Conservation (phyloP, 92 coral and sea anemone species). For the Palythoa grandiflora region DNA sequence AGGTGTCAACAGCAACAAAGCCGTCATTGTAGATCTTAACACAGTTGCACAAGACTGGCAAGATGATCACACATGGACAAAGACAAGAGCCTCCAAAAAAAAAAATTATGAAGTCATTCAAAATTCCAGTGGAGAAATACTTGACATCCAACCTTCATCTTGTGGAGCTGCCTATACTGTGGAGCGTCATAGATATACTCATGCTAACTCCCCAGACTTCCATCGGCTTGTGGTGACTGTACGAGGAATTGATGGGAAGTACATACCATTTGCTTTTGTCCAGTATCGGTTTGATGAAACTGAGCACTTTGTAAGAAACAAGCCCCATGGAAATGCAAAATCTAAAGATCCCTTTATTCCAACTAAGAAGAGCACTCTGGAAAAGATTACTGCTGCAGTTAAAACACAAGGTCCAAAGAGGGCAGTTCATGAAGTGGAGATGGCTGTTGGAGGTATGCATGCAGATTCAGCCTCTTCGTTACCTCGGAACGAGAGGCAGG, state of each 20-base stretch:
- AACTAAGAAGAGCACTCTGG: conserved; percentile 66
- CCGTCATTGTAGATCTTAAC: conserved; percentile 46
- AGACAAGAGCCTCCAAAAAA: conserved; percentile 56
- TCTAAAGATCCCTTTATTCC: conserved; percentile 63
- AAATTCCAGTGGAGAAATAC: conserved; percentile 5
- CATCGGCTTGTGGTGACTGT: conserved; percentile 56
- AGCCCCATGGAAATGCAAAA: conserved; percentile 73
- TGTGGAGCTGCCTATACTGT: conserved; percentile 37
- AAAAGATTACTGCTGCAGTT: conserved; percentile 56
- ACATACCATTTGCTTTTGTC: conserved; percentile 58
- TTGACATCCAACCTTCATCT: conserved; percentile 41
- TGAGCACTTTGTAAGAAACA: conserved; percentile 57
- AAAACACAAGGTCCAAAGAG: conserved; percentile 55
- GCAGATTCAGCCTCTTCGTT: conserved; percentile 56
- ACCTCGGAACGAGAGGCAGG: conserved; percentile 49
- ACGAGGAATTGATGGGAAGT: conserved; percentile 38
- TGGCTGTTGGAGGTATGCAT: conserved; percentile 54
- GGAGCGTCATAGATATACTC: conserved; percentile 59
- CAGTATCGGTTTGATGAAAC: conserved; percentile 60
- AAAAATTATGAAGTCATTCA: conserved; percentile 33
- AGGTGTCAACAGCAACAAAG: conserved; percentile 37
- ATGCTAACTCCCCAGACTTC: conserved; percentile 64
- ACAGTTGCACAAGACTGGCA: conserved; percentile 50
- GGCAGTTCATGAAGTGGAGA: conserved; percentile 60
- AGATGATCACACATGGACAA: conserved; percentile 61